Conservation (phyloP, 2,113 vertebrate species). For the Micromys minutus region DNA sequence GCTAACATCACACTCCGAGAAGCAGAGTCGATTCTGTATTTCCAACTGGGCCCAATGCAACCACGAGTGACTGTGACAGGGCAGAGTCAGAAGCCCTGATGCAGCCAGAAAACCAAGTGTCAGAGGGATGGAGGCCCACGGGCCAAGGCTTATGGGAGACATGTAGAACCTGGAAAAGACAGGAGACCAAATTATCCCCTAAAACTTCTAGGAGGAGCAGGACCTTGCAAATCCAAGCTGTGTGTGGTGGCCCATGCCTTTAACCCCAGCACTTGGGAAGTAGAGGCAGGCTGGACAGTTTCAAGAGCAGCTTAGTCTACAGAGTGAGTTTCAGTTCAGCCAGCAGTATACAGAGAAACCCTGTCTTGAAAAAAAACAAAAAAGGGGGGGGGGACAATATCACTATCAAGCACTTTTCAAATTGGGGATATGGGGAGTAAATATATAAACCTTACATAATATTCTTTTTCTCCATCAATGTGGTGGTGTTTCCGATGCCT, state of each 20-base stretch:
- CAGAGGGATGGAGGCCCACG: no score
- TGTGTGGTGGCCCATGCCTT: not conserved
- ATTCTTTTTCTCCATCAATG: constrained; percentile 85
- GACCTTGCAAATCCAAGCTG: not conserved
- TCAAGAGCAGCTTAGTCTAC: not conserved
- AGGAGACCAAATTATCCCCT: not conserved
- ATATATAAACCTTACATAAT: not conserved
- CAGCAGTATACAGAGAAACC: no score
- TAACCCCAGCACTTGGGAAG: not conserved
- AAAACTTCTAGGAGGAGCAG: not conserved
- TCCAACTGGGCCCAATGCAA: not conserved
- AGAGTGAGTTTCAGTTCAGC: not conserved
- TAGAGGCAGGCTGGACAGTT: not conserved
- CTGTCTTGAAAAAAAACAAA: not conserved
- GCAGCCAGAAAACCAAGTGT: not conserved
- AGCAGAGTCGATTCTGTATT: accelerated
- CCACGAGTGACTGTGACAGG: no score
- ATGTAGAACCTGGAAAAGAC: not conserved
- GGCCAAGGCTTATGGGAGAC: accelerated
- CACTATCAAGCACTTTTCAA: not conserved
- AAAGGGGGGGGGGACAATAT: no score
- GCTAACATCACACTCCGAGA: not conserved
- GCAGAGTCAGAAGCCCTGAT: accelerated
- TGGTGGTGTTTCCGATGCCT: constrained; percentile 90
- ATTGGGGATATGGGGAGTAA: not conserved